A percentile compares a stretch with the other conserved stretches of the same genome.
phyloP scores from a whole-genome alignment of 1,140 invertebrate genomes.

The Scaptomyza hsui region DNA sequence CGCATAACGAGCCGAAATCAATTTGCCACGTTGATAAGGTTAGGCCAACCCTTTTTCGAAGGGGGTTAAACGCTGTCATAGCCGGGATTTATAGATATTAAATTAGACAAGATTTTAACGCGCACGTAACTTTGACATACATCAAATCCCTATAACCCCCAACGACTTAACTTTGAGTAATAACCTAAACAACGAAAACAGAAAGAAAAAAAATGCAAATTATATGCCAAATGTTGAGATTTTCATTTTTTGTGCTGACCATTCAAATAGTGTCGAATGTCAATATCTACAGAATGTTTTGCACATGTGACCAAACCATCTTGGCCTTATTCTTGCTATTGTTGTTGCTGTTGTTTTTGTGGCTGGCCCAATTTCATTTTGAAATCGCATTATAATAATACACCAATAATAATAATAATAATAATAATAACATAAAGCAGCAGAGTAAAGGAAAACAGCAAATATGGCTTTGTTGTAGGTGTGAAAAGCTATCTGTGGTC shows the following conservation, averaged over 20 bases:
- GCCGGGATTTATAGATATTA: conserved; percentile 77
- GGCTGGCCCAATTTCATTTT: conserved; percentile 66
- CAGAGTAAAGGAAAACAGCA: conserved; percentile 50
- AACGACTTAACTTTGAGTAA: conserved; percentile 60
- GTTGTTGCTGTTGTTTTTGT: conserved; percentile 9
- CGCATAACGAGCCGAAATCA: conserved; percentile 79
- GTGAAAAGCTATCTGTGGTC: conserved; percentile 56
- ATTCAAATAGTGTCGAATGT: conserved; percentile 46
- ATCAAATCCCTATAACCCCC: conserved; percentile 57
- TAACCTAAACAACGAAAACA: conserved; percentile 14
- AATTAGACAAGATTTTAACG: conserved; percentile 78
- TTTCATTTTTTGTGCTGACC: conserved; percentile 66
- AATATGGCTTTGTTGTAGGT: conserved; percentile 58
- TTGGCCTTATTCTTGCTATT: conserved; percentile 22
- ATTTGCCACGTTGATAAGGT: conserved; percentile 78
- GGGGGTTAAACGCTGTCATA: conserved; percentile 53
- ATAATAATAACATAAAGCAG: conserved; percentile 50
- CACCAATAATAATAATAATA: conserved; percentile 72
- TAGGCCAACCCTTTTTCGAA: conserved; percentile 60
- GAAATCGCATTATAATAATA: conserved; percentile 70
- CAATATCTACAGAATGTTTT: conserved; percentile 15
- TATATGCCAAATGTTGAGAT: conserved; percentile 73
- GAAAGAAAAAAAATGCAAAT: conserved; percentile 67
- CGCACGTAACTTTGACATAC: conserved; percentile 79
- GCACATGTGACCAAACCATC: conserved; percentile 57